phyloP scores from a whole-genome alignment of 2,888 invertebrate species.

The Ephialtes manifestator region DNA sequence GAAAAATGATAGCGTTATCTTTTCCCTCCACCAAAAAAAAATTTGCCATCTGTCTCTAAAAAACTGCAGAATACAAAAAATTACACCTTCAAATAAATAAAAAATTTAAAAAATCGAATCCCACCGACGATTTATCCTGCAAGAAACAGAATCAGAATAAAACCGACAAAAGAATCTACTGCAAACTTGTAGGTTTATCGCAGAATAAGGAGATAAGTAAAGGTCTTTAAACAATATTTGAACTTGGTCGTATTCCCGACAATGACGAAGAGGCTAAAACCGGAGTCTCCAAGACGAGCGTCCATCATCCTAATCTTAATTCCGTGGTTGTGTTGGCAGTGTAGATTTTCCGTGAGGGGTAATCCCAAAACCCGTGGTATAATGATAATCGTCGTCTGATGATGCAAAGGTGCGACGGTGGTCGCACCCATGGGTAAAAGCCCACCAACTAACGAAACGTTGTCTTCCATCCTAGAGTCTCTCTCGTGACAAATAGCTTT shows the following conservation, averaged over 20 bases:
- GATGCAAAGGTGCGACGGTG: slow-evolving; percentile 7
- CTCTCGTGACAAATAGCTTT: slow-evolving; percentile 85
- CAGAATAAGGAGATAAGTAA: slow-evolving; percentile 4
- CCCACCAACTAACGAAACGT: slow-evolving; percentile 60
- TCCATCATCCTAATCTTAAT: slow-evolving; percentile 83
- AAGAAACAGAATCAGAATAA: slow-evolving; percentile 21
- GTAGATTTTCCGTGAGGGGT: slow-evolving; percentile 36
- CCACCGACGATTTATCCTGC: slow-evolving; percentile 10
- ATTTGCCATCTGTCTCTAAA: no score
- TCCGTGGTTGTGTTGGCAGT: slow-evolving; percentile 74
- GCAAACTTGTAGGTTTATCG: background rate
- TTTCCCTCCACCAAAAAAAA: no score
- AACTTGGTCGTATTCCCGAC: slow-evolving; percentile 23
- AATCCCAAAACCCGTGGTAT: slow-evolving; percentile 10
- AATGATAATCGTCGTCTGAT: slow-evolving; percentile 53
- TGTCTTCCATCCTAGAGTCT: slow-evolving; percentile 25
- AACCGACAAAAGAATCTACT: slow-evolving; percentile 10
- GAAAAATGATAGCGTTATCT: no score
- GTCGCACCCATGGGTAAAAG: slow-evolving; percentile 55
- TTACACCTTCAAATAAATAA: no score
- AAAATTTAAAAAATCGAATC: no score
- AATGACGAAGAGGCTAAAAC: slow-evolving; percentile 27
- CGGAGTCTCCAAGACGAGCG: slow-evolving; percentile 41
- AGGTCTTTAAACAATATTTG: slow-evolving; percentile 58
- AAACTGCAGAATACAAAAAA: no score